Conservation (phyloP, 2,888 invertebrate species). For the Drosophila heteroneura region DNA sequence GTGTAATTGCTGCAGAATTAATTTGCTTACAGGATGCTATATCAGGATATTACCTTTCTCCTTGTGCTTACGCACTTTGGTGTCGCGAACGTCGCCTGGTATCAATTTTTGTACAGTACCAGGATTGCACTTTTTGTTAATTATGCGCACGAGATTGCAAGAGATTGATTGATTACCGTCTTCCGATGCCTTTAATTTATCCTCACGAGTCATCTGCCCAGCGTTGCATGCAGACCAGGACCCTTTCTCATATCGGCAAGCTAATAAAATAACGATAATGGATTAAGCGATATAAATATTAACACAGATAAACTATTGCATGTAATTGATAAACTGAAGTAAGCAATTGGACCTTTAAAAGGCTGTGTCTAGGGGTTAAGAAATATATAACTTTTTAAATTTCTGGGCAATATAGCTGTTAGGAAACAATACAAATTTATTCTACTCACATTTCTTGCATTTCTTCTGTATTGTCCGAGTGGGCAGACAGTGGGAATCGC, state of each 20-base stretch:
- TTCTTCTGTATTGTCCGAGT: constrained; percentile 95
- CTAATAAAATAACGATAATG: constrained; percentile 80
- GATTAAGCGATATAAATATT: background rate
- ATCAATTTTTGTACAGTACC: constrained; percentile 84
- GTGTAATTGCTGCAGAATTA: background rate
- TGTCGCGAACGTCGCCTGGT: constrained; percentile 90
- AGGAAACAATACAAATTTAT: background rate
- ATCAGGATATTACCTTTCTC: constrained; percentile 86
- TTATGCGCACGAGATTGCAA: constrained; percentile 92
- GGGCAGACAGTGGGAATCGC: constrained; percentile 91
- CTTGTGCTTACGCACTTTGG: constrained; percentile 84
- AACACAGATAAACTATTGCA: background rate
- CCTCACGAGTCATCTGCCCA: constrained; percentile 92
- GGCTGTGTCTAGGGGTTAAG: background rate
- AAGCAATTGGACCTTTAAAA: background rate
- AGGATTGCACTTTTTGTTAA: constrained; percentile 94
- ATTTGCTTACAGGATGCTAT: background rate
- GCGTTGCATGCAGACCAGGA: constrained; percentile 93
- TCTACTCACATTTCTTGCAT: constrained; percentile 93
- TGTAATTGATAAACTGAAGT: background rate
- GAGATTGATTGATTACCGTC: constrained; percentile 85
- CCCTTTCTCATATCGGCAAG: constrained; percentile 96
- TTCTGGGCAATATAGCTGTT: background rate
- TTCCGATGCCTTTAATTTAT: constrained; percentile 92
- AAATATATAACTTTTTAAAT: background rate